phyloP scores from a whole-genome alignment of 2,797 vertebrate species.

The Spheniscus humboldti region DNA sequence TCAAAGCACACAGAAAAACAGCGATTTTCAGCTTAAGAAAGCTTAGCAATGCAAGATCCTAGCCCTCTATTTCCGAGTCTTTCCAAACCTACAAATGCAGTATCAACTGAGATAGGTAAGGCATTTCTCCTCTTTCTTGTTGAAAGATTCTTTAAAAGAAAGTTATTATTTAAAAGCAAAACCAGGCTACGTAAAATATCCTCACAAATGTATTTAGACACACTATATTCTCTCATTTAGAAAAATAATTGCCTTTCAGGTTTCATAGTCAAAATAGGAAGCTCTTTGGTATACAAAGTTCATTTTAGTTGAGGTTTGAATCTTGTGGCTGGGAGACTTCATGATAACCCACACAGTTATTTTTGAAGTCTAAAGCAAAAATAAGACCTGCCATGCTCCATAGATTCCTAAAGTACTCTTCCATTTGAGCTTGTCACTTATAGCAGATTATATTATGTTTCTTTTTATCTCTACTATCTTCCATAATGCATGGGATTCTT shows the following conservation, averaged over 20 bases:
- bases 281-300: background rate
- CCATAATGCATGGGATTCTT: background rate
- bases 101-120: background rate
- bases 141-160: background rate
- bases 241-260: background rate
- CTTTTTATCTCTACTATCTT: background rate
- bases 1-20: background rate
- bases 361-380: constrained; percentile 3
- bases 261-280: constrained; percentile 20
- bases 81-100: background rate
- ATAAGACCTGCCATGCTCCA: background rate
- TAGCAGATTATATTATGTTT: background rate
- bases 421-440: background rate
- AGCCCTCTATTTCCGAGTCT: background rate
- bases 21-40: background rate
- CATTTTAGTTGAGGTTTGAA: background rate
- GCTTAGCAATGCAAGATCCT: background rate
- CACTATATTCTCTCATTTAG: background rate
- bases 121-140: background rate
- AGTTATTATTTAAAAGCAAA: background rate
- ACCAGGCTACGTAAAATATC: background rate
- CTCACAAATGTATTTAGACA: background rate
- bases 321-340: background rate
- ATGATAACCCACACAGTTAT: background rate
- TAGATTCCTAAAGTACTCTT: background rate